Conservation (phyloP, 2,797 vertebrate genomes). For the Emydoidea blandingii region DNA sequence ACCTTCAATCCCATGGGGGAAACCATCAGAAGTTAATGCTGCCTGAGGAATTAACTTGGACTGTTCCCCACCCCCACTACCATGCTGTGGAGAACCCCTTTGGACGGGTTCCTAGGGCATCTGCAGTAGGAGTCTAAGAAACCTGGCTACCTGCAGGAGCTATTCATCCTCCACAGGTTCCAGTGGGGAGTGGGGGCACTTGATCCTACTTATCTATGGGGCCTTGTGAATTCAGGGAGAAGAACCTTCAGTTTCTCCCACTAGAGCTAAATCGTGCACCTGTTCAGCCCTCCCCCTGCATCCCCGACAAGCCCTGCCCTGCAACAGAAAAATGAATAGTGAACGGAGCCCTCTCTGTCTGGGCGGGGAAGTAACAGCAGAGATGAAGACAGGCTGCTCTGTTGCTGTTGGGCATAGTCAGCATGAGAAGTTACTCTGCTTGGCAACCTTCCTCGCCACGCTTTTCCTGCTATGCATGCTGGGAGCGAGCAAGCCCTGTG, state of each 20-base stretch:
- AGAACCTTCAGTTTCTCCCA: too few species aligned
- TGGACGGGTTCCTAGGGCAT: neutral
- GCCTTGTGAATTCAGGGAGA: too few species aligned
- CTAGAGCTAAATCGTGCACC: too few species aligned
- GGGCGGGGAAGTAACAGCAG: neutral
- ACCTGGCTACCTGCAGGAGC: neutral
- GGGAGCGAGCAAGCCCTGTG: neutral
- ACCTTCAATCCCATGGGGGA: neutral
- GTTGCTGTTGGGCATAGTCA: rapidly evolving
- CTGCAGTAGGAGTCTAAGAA: neutral
- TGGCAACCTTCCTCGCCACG: rapidly evolving
- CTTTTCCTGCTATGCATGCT: neutral
- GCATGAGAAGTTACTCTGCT: neutral
- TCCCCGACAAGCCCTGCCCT: too few species aligned
- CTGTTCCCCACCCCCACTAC: neutral
- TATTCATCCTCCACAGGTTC: neutral
- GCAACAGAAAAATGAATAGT: too few species aligned
- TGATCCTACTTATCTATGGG: too few species aligned
- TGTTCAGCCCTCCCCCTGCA: too few species aligned
- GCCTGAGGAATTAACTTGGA: neutral
- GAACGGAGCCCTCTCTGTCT: too few species aligned
- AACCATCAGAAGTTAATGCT: neutral
- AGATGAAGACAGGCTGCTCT: neutral
- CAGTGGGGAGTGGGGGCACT: too few species aligned
- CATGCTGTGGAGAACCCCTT: neutral